Base-by-base conservation (phyloP, 2,888 invertebrate genomes). In the Archips xylosteana region DNA sequence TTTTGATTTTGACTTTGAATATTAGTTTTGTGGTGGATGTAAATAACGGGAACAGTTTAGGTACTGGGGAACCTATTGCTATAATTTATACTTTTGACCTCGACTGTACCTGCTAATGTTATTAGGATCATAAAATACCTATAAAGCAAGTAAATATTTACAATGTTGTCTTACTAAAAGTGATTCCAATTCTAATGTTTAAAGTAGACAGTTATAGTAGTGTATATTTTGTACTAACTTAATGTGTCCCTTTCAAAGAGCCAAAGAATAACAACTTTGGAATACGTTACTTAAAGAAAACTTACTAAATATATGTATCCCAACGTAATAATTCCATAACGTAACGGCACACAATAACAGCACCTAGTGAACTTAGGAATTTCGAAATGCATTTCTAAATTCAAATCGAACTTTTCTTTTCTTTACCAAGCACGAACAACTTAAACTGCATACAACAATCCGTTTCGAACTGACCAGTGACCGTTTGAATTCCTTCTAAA, bases 301-400 rank as follows among this genome's bases (percentile, higher is more conserved):
- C 75, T 75, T 70, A 75, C 75, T 54, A 75, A 23, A 45, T 63
- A 67, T 13, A 75, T 10, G 62, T 74, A 75, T 45, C 70, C 75
- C 32, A 74, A 70, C 49, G 63, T 59, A 10, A 75, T 34, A 36
- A 75, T 73, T 32, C 75, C 75, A 51, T 47, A 59, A 13, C 75
- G 60, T 15, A 75, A 45, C n/a, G 75, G 73, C 42, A 74, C 15
- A 60, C 75, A 75, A 15, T 66, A 70, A 64, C 75, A 75, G 45
- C 75, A 75, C 60, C 64, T 67, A 13, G 70, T 62, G 23, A 73
- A 74, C 45, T 73, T 73, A 2, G 75, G 75, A 59, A 71, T 65
- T 59, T 71, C 70, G 9, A 71, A n/a, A 34, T 65, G 39, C 70
- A 71, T 71, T 45, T 64, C 12, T 57, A 47, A 49, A 47, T 59